Evolutionary conservation across 2,113 vertebrate genomes (phyloP), one percentile per base, ranked within the genome.

Genomic region (Dicentrarchus labrax): DNA sequence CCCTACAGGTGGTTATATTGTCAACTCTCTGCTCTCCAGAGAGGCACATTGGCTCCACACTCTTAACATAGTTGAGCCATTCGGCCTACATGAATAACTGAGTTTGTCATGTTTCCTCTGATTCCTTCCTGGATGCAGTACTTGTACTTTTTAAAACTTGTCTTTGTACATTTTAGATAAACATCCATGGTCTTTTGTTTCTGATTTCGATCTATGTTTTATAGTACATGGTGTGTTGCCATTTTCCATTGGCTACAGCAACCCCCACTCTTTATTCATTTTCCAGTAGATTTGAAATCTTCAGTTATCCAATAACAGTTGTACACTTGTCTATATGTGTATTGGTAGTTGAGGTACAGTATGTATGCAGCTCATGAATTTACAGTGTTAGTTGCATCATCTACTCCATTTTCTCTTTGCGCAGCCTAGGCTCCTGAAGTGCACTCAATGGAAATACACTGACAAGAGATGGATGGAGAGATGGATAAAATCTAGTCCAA

Each of bases 341-440:
- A 30, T 30, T 30, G 30, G 30, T 2, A 54, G 38, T 13, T 19
- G 7, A 78, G 9, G 1, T 3, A 54, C 53, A 22, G 16, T 65
- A 30, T 67, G 67, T 43, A 22, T 38, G 66, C 47, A 67, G 50
- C 53, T 75, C 17, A 67, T 71, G 30, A 17, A 57, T 70, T 41
- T 17, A 76, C 60, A 53, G 11, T 24, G 39, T 36, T 73, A 21
- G 16, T 54, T 8, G 16, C 45, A 11, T 45, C 43, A 45, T 12
- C 43, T 12, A 45, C 43, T 45, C 43, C 9, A 12, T 45, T 45
- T 11, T 45, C 43, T 45, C 10, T 45, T 12, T 45, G 9, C 43
- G 11, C 43, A 11, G 43, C 43, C 11, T 30, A 30, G 30, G 30
- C 30, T 30, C 30, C 30, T 30, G 30, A 30, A 30, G 30, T 45